A percentile compares a stretch with the other conserved stretches of the same genome.
These are phyloP conservation scores for Micromys minutus DNA, from an alignment of 2,113 vertebrate genomes.

Conservation along the genomic window DNA sequence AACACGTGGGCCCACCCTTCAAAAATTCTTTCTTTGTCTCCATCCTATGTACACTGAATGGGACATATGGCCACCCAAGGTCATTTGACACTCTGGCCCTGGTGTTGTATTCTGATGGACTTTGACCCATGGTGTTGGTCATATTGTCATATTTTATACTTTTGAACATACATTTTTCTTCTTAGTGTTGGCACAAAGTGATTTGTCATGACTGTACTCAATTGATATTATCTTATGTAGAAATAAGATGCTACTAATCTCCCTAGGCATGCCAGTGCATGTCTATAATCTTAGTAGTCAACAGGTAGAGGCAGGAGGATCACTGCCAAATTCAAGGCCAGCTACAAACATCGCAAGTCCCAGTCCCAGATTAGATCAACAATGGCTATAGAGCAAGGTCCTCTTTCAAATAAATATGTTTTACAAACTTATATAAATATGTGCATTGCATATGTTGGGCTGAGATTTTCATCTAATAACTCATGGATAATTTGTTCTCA, in stretches of 20 bases:
- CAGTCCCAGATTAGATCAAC: not conserved
- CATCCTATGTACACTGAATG: not conserved
- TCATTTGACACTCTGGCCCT: not conserved
- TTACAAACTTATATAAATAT: not conserved
- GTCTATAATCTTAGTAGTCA: not conserved
- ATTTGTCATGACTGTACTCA: not conserved
- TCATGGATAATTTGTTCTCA: not conserved
- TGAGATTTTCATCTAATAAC: not conserved
- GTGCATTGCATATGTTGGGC: not conserved
- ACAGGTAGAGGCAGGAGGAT: not conserved
- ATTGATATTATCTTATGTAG: not conserved
- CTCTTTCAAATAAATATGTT: not conserved
- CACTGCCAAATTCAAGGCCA: not conserved
- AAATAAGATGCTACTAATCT: not conserved
- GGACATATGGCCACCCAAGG: not conserved
- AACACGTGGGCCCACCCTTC: not conserved
- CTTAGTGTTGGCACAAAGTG: not conserved
- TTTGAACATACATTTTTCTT: constrained; percentile 13
- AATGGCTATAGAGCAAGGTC: not conserved
- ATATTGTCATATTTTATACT: not conserved
- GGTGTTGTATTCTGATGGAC: too few relatives aligned
- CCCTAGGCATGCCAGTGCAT: not conserved
- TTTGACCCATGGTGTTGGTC: not conserved
- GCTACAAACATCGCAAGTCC: not conserved
- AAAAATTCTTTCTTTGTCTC: not conserved